phyloP scores from a whole-genome alignment of 2,113 vertebrate species.

The Seriola rivoliana region DNA sequence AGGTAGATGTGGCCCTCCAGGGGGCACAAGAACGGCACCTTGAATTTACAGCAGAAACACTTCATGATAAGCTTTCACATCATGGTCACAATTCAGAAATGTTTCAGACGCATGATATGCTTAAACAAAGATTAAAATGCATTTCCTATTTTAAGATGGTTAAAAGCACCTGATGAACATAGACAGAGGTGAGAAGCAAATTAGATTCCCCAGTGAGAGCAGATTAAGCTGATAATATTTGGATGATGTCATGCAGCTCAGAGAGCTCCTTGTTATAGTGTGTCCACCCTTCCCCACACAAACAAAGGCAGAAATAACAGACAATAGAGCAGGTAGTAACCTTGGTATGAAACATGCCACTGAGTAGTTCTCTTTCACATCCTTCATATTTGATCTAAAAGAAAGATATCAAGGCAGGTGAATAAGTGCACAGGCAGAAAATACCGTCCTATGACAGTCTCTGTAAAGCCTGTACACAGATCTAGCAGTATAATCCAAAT shows the following conservation, averaged over 20 bases:
- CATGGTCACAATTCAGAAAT: not conserved
- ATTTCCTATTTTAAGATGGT: not conserved
- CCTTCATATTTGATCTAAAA: slow-evolving; percentile 92
- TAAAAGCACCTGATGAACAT: not conserved
- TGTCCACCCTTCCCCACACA: slow-evolving; percentile 22
- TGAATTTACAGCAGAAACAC: not conserved
- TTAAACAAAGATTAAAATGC: not conserved
- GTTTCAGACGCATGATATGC: not conserved
- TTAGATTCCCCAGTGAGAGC: not conserved
- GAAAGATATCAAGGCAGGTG: slow-evolving; percentile 67
- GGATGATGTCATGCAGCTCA: not conserved
- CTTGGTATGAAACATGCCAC: slow-evolving; percentile 92
- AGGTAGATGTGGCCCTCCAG: slow-evolving; percentile 95
- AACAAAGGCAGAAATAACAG: not conserved
- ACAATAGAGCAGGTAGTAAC: slow-evolving; percentile 82
- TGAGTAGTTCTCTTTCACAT: slow-evolving; percentile 88
- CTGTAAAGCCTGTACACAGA: slow-evolving; percentile 4
- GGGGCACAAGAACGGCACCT: slow-evolving; percentile 95
- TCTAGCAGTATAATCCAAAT: not conserved
- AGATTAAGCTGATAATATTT: not conserved
- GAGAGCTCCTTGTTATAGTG: not conserved
- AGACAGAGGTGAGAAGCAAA: not conserved
- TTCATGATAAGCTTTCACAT: not conserved
- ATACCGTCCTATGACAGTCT: slow-evolving; percentile 12
- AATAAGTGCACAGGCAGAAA: slow-evolving; percentile 20